Percentiles rank a stretch among this genome's conserved stretches.
These are phyloP conservation scores for Pseudomyrmex concolor DNA, from an alignment of 1,140 invertebrate species.

Conservation along the genomic window DNA sequence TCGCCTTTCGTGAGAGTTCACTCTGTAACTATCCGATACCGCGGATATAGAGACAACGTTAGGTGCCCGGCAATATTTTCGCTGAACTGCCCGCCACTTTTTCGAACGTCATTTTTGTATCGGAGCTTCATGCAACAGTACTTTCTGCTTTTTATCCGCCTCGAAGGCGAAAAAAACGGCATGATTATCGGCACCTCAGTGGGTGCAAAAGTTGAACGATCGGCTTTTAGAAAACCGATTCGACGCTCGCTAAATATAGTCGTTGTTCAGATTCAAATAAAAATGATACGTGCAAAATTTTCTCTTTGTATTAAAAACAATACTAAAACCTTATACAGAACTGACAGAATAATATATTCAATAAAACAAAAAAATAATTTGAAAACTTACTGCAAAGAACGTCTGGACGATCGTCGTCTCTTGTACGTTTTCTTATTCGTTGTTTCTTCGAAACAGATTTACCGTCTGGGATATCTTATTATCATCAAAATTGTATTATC, in stretches of 20 bases:
- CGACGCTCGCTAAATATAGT: background rate
- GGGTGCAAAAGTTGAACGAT: conserved; percentile 6
- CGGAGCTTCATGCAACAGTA: conserved; percentile 42
- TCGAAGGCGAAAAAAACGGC: background rate
- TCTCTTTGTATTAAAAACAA: background rate
- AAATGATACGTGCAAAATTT: background rate
- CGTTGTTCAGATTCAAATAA: background rate
- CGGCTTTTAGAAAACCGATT: conserved; percentile 28
- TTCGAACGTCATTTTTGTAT: conserved; percentile 18
- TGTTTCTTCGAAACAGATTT: background rate
- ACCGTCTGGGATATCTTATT: background rate
- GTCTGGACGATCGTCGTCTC: no score
- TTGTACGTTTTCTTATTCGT: background rate
- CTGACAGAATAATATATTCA: no score
- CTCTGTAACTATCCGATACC: conserved; percentile 34
- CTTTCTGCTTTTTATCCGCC: conserved; percentile 12
- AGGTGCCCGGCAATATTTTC: conserved; percentile 27
- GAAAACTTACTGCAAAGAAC: no score
- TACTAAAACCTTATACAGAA: background rate
- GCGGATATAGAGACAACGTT: conserved; percentile 43
- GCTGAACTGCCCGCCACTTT: conserved; percentile 6
- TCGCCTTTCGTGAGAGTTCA: background rate
- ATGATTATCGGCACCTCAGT: background rate
- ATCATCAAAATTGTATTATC: conserved; percentile 14
- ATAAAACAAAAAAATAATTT: no score